Evolutionary conservation across 1,140 invertebrate genomes (phyloP).

Genomic region (Eumaeus atala): DNA sequence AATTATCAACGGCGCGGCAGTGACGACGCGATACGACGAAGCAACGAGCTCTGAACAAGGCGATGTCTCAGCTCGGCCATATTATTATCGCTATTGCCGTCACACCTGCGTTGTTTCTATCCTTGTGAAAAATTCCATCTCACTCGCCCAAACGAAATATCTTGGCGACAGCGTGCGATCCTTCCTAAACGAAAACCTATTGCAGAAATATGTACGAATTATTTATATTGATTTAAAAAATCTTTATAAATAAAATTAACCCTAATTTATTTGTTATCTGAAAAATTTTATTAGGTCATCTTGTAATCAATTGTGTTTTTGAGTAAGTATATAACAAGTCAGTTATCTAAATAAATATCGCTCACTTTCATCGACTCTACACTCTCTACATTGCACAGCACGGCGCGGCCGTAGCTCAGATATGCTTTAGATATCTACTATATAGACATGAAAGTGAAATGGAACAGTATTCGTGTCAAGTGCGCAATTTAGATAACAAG

Average conservation of each 20-base stretch:
- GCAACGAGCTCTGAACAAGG: slow-evolving; percentile 35
- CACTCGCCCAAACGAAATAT: slow-evolving; percentile 42
- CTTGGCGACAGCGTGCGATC: slow-evolving; percentile 40
- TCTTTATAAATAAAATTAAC: too few relatives aligned
- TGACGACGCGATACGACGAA: slow-evolving; percentile 49
- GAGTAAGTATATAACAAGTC: too few relatives aligned
- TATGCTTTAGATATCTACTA: slow-evolving; percentile 34
- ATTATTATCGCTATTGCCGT: slow-evolving; percentile 44
- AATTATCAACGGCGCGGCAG: slow-evolving; percentile 59
- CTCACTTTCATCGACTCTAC: too few relatives aligned
- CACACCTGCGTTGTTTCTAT: slow-evolving; percentile 47
- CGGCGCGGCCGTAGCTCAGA: neutral
- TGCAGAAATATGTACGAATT: slow-evolving; percentile 6
- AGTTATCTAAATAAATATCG: too few relatives aligned
- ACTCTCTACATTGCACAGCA: too few relatives aligned
- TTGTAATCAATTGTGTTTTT: too few relatives aligned
- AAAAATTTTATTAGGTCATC: too few relatives aligned
- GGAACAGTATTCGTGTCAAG: slow-evolving; percentile 72
- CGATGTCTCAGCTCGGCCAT: slow-evolving; percentile 40
- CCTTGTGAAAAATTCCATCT: slow-evolving; percentile 47
- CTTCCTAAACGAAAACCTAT: slow-evolving; percentile 36
- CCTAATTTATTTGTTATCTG: too few relatives aligned
- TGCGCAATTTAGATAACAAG: slow-evolving; percentile 73
- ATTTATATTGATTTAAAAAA: neutral
- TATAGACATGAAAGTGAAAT: slow-evolving; percentile 68